Evolutionary conservation across 2,888 invertebrate genomes (phyloP), one percentile per base, ranked within the genome.

Genomic region (Drosophila trichaetosa): DNA sequence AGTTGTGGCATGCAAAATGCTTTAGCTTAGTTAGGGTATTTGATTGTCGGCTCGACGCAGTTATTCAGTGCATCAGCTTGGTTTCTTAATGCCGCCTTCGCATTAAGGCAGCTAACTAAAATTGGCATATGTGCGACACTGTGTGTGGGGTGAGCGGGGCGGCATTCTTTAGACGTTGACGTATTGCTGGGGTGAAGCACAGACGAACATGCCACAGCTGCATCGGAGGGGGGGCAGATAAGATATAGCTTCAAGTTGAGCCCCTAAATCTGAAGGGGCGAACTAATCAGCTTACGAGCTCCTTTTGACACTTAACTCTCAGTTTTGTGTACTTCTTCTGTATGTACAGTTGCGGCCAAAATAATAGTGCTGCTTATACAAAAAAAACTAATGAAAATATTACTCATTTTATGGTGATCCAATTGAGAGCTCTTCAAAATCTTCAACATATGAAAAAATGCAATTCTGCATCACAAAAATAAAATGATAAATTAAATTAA

Each of bases 261-360:
- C 51, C 18, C 27, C 29, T 52, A 11, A 61, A 46, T 24, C 38
- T 11, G 42, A 46, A 38, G 24, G 49, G 24, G 49, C 27, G 5
- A 58, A 29, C 36, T 75, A 75, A 75, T 77, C 75, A 61, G 77
- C 75, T 77, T 77, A 59, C 38, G 34, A 54, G 40, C 34, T 27
- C 18, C 4, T 13, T 18, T 18, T 10, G 49, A 16, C 24, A 27
- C 10, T 27, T 18, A 18, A 18, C 49, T 27, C 27, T 10, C 16
- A 51, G 29, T 51, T 49, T 10, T 29, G 18, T 29, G 27, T 10
- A 48, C 48, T 18, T n/a, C n/a, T n/a, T 46, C 21, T 16, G 36
- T 10, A 10, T 8, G 4, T 13, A 21, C 46, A 46, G 21, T 1
- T 16, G 46, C 7, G 46, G 16, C 7, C 21, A 21, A 16, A 4